Evolutionary conservation across 1,140 invertebrate genomes (phyloP).

Genomic region (Dendroctonus valens): DNA sequence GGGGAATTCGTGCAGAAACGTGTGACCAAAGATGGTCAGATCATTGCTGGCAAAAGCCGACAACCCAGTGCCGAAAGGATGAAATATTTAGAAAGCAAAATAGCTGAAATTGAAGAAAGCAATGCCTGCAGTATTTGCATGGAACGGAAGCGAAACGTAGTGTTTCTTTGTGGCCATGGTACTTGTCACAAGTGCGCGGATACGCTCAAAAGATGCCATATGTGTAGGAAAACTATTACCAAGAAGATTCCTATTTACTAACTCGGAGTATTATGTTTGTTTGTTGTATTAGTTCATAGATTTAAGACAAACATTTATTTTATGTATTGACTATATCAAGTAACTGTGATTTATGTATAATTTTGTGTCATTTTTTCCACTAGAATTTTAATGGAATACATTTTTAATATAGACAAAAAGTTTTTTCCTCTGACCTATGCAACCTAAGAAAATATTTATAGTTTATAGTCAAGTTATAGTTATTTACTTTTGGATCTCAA

Average conservation of each 20-base stretch:
- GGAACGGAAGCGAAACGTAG: constrained; percentile 76
- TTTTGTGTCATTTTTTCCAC: no score
- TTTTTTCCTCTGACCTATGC: no score
- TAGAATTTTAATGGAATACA: no score
- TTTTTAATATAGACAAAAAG: no score
- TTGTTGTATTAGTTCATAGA: no score
- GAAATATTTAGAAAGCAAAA: constrained; percentile 77
- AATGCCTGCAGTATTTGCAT: constrained; percentile 78
- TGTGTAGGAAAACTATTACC: constrained; percentile 86
- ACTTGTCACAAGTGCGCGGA: constrained; percentile 81
- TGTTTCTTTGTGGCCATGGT: constrained; percentile 86
- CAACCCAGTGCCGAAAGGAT: constrained; percentile 66
- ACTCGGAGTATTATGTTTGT: neutral
- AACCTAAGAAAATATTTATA: no score
- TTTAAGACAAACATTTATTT: no score
- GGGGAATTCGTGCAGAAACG: constrained; percentile 60
- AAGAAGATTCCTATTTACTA: constrained; percentile 84
- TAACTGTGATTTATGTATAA: no score
- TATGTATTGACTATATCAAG: no score
- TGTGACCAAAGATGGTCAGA: constrained; percentile 54
- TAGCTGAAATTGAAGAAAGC: constrained; percentile 85
- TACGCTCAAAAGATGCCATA: constrained; percentile 83
- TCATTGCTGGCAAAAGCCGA: constrained; percentile 54
- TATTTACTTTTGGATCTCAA: no score
- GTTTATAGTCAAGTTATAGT: no score